Percentiles rank a stretch among this genome's conserved stretches.
These are phyloP conservation scores for Pseudotriccus pelzelni DNA, from an alignment of 2,797 vertebrate genomes.

Conservation along the genomic window DNA sequence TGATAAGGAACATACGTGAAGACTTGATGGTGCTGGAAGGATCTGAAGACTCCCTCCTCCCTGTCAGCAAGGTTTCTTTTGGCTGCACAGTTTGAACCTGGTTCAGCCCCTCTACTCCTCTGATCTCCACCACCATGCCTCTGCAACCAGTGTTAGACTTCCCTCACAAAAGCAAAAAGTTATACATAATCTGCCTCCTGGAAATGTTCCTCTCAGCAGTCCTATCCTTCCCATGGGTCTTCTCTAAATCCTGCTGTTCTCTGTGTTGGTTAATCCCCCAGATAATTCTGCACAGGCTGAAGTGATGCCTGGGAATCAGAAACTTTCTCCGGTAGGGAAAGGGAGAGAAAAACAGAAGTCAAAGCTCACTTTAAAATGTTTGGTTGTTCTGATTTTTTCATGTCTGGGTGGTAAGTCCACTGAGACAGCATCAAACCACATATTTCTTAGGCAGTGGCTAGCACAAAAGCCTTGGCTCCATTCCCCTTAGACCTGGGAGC, in stretches of 20 bases:
- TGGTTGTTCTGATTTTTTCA: not conserved
- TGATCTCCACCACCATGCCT: not conserved
- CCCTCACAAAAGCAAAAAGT: not conserved
- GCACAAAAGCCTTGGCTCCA: not conserved
- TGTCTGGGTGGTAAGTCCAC: not conserved
- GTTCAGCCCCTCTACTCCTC: not conserved
- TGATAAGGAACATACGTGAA: not conserved
- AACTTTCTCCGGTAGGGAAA: not conserved
- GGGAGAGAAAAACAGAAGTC: not conserved
- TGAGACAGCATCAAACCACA: not conserved
- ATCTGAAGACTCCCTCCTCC: not conserved
- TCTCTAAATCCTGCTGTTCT: not conserved
- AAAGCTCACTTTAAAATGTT: not conserved
- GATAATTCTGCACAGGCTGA: conserved; percentile 2
- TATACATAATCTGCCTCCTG: not conserved
- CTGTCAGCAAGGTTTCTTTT: not conserved
- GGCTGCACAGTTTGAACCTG: not conserved
- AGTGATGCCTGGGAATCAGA: conserved; percentile 4
- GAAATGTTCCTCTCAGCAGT: not conserved
- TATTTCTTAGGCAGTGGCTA: not conserved
- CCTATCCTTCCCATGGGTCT: not conserved
- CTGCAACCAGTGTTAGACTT: not conserved
- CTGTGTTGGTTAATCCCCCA: not conserved
- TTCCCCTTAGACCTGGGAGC: not conserved
- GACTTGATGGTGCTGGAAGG: not conserved